These are phyloP conservation scores for Drosophila neocordata DNA, from an alignment of 1,140 invertebrate species.

Conservation along the genomic window DNA sequence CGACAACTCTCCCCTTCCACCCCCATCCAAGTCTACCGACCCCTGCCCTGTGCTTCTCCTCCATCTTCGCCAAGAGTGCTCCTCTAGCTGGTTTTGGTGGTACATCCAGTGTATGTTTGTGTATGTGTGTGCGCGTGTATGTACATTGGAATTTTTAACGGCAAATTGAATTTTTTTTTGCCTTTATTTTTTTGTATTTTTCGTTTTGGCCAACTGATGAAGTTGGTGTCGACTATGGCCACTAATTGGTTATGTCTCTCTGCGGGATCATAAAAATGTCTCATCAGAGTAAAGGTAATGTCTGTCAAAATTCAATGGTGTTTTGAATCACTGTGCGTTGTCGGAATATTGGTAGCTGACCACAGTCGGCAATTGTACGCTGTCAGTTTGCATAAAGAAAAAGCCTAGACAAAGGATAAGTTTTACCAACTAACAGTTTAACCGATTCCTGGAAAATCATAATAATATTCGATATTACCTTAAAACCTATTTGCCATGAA, in stretches of 20 bases:
- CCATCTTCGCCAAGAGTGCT: conserved; percentile 21
- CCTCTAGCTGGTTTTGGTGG: conserved; percentile 5
- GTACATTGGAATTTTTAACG: conserved; percentile 31
- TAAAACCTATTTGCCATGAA: neutral
- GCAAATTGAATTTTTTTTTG: conserved; percentile 50
- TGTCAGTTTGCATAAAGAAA: conserved; percentile 58
- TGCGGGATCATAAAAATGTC: conserved; percentile 42
- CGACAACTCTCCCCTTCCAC: neutral
- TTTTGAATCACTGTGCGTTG: conserved; percentile 51
- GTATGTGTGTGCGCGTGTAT: conserved; percentile 14
- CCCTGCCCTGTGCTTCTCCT: conserved; percentile 17
- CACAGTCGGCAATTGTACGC: conserved; percentile 9
- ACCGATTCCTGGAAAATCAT: neutral
- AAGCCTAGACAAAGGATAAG: neutral
- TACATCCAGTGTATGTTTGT: neutral
- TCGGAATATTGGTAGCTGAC: conserved; percentile 28
- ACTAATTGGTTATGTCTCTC: conserved; percentile 49
- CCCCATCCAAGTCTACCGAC: too few species aligned
- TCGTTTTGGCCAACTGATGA: conserved; percentile 20
- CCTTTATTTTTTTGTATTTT: neutral
- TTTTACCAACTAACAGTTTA: neutral
- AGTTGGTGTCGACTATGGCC: conserved; percentile 29
- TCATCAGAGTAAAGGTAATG: conserved; percentile 28
- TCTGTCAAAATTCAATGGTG: conserved; percentile 7
- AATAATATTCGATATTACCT: neutral